Evolutionary conservation across 2,797 vertebrate species (phyloP), one percentile per base, ranked within the genome.

Genomic region (Hylomyscus alleni): DNA sequence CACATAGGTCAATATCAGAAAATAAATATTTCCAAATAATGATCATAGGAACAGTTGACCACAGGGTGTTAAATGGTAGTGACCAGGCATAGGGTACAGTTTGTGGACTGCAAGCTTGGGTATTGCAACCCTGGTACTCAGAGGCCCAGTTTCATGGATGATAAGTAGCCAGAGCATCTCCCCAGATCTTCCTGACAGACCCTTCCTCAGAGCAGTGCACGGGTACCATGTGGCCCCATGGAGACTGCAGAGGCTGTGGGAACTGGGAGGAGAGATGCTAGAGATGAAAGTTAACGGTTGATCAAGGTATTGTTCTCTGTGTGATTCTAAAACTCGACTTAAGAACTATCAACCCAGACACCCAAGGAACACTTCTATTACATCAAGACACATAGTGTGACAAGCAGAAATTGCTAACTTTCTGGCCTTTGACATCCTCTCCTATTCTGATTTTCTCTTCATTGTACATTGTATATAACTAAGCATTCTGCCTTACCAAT

Each of bases 11-110:
- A 85, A 93, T 20, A 13, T 56, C 47, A 96, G n/a, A 94, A 83
- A 84, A 67, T 37, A 10, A 56, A 76, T 78, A 82, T 93, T 94
- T 73, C 44, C n/a, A 96, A 96, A 67, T 52, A 91, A 85, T 67
- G 19, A 60, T 54, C 7, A 60, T 52, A 22, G 15, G 40, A 50
- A 90, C 24, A 58, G 90, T 4, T 85, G 75, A 83, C 75, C 24
- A 77, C 0, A 84, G 52, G 89, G 84, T 88, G 87, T 77, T 65
- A 95, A 75, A 62, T 47, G 96, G 76, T 29, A 62, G 50, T 34
- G 12, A 69, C 72, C 29, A 20, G 40, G 29, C 47, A 60, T 0
- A 62, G 22, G 47, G 11, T 69, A 37, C 20, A 84, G 56, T 91
- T n/a, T 69, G 83, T 56, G n/a, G 91, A 72, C 6, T 52, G 22